Conservation (phyloP, 2,888 invertebrate species). For the Idaea aversata region DNA sequence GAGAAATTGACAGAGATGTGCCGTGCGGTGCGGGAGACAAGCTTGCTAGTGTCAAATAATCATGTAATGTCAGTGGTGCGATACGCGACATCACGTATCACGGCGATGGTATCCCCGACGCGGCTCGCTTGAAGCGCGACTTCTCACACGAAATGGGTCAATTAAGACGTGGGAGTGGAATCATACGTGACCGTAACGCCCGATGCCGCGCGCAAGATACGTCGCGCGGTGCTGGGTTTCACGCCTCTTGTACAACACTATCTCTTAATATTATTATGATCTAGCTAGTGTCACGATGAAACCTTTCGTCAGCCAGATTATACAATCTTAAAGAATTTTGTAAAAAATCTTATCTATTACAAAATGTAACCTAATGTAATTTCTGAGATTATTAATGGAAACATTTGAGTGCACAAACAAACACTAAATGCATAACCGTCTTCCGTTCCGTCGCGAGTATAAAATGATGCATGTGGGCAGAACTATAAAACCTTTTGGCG, state of each 20-base stretch:
- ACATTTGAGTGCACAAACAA: too few species aligned
- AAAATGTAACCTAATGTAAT: too few species aligned
- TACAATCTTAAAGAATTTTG: neutral
- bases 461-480: too few species aligned
- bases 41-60: constrained; percentile 40
- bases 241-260: constrained; percentile 62
- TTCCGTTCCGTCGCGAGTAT: too few species aligned
- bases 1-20: constrained; percentile 16
- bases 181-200: constrained; percentile 75
- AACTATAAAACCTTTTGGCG: too few species aligned
- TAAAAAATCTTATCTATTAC: too few species aligned
- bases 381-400: too few species aligned
- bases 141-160: constrained; percentile 78
- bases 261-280: constrained; percentile 24
- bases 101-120: constrained; percentile 76
- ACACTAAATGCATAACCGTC: too few species aligned
- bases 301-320: neutral
- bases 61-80: constrained; percentile 28
- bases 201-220: constrained; percentile 55
- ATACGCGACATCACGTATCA: constrained; percentile 62
- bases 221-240: constrained; percentile 63
- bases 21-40: constrained; percentile 18
- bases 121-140: constrained; percentile 59
- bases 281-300: neutral
- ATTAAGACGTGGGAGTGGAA: constrained; percentile 79